Conservation (phyloP, 2,888 invertebrate genomes). For the Lasioglossum marginatum region DNA sequence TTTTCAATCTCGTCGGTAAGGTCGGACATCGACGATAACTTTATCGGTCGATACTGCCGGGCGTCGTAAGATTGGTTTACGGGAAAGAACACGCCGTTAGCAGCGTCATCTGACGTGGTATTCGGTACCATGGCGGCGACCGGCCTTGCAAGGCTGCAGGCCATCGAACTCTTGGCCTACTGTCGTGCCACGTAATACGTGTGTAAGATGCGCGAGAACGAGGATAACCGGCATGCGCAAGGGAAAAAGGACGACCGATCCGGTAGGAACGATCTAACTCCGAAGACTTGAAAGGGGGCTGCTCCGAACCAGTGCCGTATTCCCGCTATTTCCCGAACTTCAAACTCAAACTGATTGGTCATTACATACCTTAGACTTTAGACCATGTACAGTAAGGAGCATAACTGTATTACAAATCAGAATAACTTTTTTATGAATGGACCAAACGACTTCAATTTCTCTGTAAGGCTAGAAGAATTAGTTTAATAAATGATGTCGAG, state of each 20-base stretch:
- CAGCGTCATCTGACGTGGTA: constrained; percentile 65
- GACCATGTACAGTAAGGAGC: no score
- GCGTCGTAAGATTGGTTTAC: constrained; percentile 38
- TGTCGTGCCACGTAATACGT: constrained; percentile 73
- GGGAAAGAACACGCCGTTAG: constrained; percentile 20
- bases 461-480: no score
- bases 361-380: no score
- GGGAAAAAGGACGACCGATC: constrained; percentile 57
- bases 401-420: no score
- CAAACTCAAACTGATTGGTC: neutral
- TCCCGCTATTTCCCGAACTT: neutral
- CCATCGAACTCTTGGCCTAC: constrained; percentile 82
- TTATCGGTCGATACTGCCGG: constrained; percentile 70
- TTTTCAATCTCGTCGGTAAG: constrained; percentile 64
- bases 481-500: no score
- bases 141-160: constrained; percentile 84
- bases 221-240: constrained; percentile 64
- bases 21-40: constrained; percentile 60
- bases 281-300: constrained; percentile 28
- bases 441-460: no score
- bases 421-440: no score
- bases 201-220: constrained; percentile 65
- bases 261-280: constrained; percentile 47
- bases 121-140: constrained; percentile 55
- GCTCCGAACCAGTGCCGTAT: constrained; percentile 44